These are phyloP conservation scores for Pagetopsis macropterus DNA, from an alignment of 2,797 vertebrate species.

Conservation along the genomic window DNA sequence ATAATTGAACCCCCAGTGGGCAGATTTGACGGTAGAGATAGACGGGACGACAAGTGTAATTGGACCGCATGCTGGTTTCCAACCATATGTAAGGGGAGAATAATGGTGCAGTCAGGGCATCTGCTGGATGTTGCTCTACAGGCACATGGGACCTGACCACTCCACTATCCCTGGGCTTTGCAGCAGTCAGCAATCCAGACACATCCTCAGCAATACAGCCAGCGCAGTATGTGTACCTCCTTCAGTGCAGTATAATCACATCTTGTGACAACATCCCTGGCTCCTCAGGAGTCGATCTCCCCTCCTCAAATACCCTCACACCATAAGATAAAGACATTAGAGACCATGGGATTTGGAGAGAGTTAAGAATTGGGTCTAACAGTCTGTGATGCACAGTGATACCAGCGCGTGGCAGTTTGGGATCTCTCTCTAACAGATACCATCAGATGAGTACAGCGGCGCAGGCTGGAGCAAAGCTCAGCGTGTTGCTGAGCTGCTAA, in stretches of 20 bases:
- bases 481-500: constrained; percentile 40
- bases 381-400: constrained; percentile 39
- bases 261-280: constrained; percentile 66
- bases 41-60: too few species aligned
- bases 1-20: too few species aligned
- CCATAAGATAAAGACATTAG: constrained; percentile 71
- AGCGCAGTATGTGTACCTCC: constrained; percentile 56
- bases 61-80: too few species aligned
- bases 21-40: too few species aligned
- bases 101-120: constrained; percentile 53
- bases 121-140: constrained; percentile 52
- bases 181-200: constrained; percentile 70
- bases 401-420: constrained; percentile 54
- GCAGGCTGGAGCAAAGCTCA: constrained; percentile 51
- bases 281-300: constrained; percentile 60
- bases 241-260: constrained; percentile 64
- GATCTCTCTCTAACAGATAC: constrained; percentile 56
- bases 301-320: constrained; percentile 67
- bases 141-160: constrained; percentile 73
- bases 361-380: constrained; percentile 38
- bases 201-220: constrained; percentile 54
- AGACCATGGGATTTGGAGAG: constrained; percentile 68
- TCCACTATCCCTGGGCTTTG: constrained; percentile 70
- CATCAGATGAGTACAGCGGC: constrained; percentile 56
- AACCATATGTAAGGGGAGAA: constrained; percentile 10